Evolutionary conservation across 2,888 invertebrate species (phyloP).

Genomic region (Pimpla rufipes): DNA sequence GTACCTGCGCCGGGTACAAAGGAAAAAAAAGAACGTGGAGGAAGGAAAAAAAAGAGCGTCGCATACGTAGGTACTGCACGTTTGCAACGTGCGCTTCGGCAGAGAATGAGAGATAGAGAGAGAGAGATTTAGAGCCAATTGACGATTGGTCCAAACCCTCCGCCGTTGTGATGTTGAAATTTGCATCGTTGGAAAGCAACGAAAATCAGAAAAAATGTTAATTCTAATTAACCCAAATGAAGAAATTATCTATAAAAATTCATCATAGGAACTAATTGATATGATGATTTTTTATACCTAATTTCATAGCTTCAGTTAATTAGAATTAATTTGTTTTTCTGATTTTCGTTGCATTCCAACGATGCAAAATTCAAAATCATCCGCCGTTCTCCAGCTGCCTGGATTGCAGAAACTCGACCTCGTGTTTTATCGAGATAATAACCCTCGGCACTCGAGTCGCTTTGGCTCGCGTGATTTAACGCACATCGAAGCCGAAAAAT

Average conservation of each 20-base stretch:
- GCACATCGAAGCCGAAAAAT: not conserved
- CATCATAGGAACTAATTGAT: too few species aligned
- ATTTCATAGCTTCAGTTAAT: too few species aligned
- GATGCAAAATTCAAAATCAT: too few species aligned
- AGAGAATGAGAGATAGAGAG: not conserved
- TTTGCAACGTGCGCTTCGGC: not conserved
- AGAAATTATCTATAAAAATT: too few species aligned
- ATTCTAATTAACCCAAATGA: too few species aligned
- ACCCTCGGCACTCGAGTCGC: not conserved
- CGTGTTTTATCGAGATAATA: constrained; percentile 11
- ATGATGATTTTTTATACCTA: too few species aligned
- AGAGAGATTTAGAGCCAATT: not conserved
- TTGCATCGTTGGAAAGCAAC: too few species aligned
- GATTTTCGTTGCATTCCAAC: too few species aligned
- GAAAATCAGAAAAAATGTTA: too few species aligned
- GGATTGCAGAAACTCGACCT: not conserved
- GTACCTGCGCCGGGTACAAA: constrained; percentile 63
- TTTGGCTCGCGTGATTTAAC: not conserved
- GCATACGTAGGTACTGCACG: not conserved
- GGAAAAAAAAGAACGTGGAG: constrained; percentile 24
- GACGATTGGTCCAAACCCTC: constrained; percentile 28
- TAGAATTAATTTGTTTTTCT: too few species aligned
- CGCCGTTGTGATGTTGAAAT: too few species aligned
- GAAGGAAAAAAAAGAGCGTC: constrained; percentile 38
- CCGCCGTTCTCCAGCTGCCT: too few species aligned